phyloP scores from a whole-genome alignment of 2,113 vertebrate species.

The Gymnobelideus leadbeateri region DNA sequence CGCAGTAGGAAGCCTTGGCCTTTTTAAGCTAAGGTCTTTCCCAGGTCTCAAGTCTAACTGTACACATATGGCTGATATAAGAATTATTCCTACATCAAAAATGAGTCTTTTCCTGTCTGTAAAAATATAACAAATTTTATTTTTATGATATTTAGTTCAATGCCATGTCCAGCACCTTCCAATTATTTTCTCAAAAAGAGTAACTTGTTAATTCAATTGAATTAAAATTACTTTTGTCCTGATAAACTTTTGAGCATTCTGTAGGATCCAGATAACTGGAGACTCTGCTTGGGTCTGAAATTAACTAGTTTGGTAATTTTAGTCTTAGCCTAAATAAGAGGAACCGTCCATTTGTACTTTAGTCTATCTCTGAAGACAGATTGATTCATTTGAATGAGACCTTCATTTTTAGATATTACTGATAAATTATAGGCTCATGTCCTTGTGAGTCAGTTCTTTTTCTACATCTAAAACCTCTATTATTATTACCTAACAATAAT shows the following conservation, averaged over 20 bases:
- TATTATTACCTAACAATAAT: not conserved
- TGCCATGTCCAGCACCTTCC: not conserved
- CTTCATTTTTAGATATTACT: conserved; percentile 37
- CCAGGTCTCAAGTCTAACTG: not conserved
- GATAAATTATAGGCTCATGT: conserved; percentile 8
- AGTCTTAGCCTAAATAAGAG: not conserved
- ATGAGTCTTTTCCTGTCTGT: not conserved
- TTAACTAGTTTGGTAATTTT: not conserved
- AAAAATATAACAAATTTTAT: not conserved
- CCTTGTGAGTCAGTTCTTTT: conserved; percentile 21
- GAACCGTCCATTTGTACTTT: not conserved
- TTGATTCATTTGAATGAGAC: conserved; percentile 21
- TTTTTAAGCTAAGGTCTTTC: no score
- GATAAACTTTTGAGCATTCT: not conserved
- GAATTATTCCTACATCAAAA: not conserved
- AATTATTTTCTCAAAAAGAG: not conserved
- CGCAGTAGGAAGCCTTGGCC: no score
- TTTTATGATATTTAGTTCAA: not conserved
- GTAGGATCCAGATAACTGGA: not conserved
- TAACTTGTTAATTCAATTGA: not conserved
- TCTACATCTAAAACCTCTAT: not conserved
- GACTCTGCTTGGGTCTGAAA: not conserved
- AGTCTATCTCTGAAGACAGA: not conserved
- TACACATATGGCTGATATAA: not conserved
- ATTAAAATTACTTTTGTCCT: conserved; percentile 16